A percentile compares a stretch with the other conserved stretches of the same genome.
phyloP scores from a whole-genome alignment of 1,140 invertebrate genomes.

The Berghia stephanieae region DNA sequence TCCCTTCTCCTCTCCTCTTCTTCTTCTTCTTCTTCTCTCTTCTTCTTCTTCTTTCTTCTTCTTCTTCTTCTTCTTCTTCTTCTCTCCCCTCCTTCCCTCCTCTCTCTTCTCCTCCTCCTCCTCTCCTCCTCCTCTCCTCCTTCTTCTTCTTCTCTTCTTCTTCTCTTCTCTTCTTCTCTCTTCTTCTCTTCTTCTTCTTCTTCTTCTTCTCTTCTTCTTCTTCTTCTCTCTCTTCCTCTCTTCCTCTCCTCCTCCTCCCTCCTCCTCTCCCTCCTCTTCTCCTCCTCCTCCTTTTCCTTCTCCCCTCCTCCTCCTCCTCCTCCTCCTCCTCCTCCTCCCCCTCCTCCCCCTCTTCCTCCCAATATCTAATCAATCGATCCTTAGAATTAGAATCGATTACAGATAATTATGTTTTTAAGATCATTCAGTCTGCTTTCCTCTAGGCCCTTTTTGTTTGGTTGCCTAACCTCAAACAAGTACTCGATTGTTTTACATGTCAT shows the following conservation, averaged over 20 bases:
- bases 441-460: no score
- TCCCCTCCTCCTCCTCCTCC: background rate
- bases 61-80: no score
- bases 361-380: no score
- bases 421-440: no score
- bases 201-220: background rate
- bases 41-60: no score
- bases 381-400: no score
- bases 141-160: background rate
- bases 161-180: background rate
- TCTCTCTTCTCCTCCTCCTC: background rate
- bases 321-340: background rate
- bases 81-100: background rate
- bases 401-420: no score
- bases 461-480: no score
- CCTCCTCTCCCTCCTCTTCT: background rate
- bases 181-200: background rate
- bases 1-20: background rate
- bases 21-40: background rate
- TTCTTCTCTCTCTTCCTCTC: background rate
- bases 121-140: background rate
- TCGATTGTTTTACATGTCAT: no score
- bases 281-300: background rate
- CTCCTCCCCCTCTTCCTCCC: background rate
- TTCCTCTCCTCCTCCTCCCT: conserved; percentile 14